Percentiles rank a stretch among this genome's conserved stretches.
phyloP scores from a whole-genome alignment of 2,113 vertebrate genomes.

The Nerophis ophidion region DNA sequence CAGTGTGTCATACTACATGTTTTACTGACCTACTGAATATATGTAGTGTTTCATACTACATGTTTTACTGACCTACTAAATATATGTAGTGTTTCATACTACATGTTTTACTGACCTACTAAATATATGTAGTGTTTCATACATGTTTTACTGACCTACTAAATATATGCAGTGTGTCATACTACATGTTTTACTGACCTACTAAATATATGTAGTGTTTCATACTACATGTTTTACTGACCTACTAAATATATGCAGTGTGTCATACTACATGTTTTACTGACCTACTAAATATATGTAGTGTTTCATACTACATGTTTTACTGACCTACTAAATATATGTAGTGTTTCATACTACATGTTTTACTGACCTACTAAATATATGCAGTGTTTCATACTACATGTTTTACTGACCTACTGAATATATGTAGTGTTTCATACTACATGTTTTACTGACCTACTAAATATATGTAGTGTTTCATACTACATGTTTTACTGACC shows the following conservation, averaged over 20 bases:
- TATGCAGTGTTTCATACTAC: neutral
- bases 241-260: neutral
- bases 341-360: neutral
- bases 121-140: neutral
- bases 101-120: neutral
- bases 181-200: neutral
- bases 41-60: neutral
- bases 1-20: neutral
- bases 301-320: neutral
- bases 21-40: neutral
- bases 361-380: neutral
- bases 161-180: neutral
- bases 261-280: neutral
- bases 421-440: neutral
- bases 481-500: neutral
- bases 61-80: neutral
- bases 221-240: neutral
- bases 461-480: neutral
- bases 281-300: neutral
- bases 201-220: neutral
- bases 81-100: neutral
- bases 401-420: neutral
- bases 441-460: neutral
- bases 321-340: neutral
- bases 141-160: neutral